Conservation (phyloP, 2,113 vertebrate species). For the Grammomys surdaster region DNA sequence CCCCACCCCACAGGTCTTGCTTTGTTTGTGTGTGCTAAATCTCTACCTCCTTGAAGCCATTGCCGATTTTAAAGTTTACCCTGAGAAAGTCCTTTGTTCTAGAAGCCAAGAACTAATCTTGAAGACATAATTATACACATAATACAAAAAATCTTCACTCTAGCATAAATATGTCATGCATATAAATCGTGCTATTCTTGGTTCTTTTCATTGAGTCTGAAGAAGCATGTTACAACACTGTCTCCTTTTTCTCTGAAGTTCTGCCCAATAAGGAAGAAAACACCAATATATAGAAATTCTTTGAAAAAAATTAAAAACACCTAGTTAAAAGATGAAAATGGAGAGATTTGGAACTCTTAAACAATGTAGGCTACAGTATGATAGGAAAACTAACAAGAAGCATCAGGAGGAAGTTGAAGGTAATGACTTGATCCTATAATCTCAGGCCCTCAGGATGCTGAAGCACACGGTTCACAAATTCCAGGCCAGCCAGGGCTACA, state of each 20-base stretch:
- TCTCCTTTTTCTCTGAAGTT: constrained; percentile 19
- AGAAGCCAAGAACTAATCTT: constrained; percentile 48
- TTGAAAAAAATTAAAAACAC: background rate
- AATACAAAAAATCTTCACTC: constrained; percentile 41
- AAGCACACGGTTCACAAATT: background rate
- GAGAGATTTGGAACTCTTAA: background rate
- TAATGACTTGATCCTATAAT: background rate
- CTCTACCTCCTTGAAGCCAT: constrained; percentile 47
- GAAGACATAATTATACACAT: constrained; percentile 5
- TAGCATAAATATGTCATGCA: constrained; percentile 21
- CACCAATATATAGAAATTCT: background rate
- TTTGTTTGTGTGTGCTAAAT: constrained; percentile 8
- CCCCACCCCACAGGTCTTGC: background rate
- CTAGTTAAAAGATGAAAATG: constrained; percentile 5
- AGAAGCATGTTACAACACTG: background rate
- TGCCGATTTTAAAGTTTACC: constrained; percentile 47
- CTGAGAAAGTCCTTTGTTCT: constrained; percentile 55
- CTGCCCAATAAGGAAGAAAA: constrained; percentile 1
- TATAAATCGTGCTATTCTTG: constrained; percentile 54
- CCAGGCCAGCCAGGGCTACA: background rate
- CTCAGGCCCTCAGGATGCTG: background rate
- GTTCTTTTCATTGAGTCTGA: background rate
- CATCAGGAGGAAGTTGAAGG: too few relatives aligned
- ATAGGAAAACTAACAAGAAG: background rate
- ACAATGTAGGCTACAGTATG: background rate